These are phyloP conservation scores for Danio tinwini DNA, from an alignment of 2,797 vertebrate species.

Conservation along the genomic window DNA sequence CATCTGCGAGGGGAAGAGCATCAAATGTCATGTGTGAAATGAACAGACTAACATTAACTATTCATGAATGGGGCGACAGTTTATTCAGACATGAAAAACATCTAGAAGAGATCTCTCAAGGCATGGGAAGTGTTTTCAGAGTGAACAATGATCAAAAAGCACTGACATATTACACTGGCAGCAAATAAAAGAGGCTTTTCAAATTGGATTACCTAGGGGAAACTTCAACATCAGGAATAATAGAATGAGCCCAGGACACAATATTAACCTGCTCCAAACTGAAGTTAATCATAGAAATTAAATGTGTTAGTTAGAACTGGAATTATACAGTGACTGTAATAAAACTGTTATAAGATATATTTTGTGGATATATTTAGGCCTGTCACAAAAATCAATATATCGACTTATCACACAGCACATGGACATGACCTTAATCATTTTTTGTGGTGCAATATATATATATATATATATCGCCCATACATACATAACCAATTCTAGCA, in stretches of 20 bases:
- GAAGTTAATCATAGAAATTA: not conserved
- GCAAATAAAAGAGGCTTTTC: slow-evolving; percentile 23
- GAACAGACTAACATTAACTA: slow-evolving; percentile 3
- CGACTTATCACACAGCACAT: no score
- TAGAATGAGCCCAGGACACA: not conserved
- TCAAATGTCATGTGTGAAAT: slow-evolving; percentile 19
- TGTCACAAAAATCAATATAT: no score
- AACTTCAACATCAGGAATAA: not conserved
- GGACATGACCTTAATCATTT: no score
- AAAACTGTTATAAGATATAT: no score
- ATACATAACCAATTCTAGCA: no score
- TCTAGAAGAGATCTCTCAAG: not conserved
- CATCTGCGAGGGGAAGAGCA: slow-evolving; percentile 41
- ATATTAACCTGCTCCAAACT: not conserved
- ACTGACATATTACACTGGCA: slow-evolving; percentile 3
- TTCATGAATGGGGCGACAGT: slow-evolving; percentile 23
- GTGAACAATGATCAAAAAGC: slow-evolving; percentile 8
- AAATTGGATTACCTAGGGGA: not conserved
- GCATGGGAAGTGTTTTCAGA: not conserved
- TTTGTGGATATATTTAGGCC: no score
- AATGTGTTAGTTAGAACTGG: no score
- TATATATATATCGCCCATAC: no score
- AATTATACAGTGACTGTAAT: no score
- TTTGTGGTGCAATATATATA: no score
- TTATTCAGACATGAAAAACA: slow-evolving; percentile 17